These are phyloP conservation scores for Masticophis lateralis DNA, from an alignment of 2,797 vertebrate genomes.

Conservation along the genomic window DNA sequence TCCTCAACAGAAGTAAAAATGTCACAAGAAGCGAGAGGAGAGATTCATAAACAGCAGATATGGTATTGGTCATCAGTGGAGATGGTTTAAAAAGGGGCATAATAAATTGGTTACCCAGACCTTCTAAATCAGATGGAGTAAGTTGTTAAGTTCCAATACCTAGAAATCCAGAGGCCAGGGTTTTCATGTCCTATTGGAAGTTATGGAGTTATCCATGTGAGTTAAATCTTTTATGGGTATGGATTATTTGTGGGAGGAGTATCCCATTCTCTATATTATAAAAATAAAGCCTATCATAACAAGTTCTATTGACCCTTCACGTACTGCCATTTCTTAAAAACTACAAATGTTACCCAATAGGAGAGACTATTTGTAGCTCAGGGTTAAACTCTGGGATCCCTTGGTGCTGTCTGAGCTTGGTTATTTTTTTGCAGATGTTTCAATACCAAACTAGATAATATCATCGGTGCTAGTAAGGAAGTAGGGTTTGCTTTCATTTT, in stretches of 20 bases:
- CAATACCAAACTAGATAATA: neutral
- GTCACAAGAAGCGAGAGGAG: neutral
- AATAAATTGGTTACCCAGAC: neutral
- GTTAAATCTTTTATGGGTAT: neutral
- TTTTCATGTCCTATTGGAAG: neutral
- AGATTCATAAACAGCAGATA: neutral
- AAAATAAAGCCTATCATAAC: neutral
- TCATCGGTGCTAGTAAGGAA: neutral
- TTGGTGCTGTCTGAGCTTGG: neutral
- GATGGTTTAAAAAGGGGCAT: neutral
- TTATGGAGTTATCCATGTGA: neutral
- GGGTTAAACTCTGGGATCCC: neutral
- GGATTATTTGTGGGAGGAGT: neutral
- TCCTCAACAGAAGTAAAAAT: neutral
- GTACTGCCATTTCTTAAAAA: neutral
- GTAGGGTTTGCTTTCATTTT: neutral
- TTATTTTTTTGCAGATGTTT: neutral
- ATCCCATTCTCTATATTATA: neutral
- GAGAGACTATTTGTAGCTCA: neutral
- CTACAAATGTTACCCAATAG: neutral
- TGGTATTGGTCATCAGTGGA: neutral
- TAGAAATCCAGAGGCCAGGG: neutral
- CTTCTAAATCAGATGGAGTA: neutral
- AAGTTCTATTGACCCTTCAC: neutral
- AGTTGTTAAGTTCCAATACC: neutral